These are phyloP conservation scores for Ashinkailepas kermadecensis DNA, from an alignment of 2,888 invertebrate species.

Conservation along the genomic window DNA sequence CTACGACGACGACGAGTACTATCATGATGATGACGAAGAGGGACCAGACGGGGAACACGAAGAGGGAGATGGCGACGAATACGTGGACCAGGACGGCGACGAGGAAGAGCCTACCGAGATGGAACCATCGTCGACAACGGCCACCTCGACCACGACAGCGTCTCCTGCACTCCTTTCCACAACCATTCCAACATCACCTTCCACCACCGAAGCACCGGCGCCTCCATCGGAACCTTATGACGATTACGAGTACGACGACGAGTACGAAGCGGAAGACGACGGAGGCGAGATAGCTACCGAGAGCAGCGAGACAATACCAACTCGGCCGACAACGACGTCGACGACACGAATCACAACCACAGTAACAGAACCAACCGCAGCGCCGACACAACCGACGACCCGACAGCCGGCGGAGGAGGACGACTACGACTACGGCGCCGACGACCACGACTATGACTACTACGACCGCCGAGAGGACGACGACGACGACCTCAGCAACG, in stretches of 20 bases:
- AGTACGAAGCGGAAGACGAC: background rate
- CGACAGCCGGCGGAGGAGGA: background rate
- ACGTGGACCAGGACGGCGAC: background rate
- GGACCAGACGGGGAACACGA: background rate
- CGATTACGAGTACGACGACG: background rate
- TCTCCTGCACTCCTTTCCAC: too few relatives aligned
- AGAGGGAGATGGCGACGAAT: background rate
- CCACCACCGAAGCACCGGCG: too few relatives aligned
- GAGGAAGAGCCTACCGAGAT: too few relatives aligned
- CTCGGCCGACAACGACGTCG: too few relatives aligned
- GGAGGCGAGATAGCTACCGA: background rate
- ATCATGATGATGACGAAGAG: background rate
- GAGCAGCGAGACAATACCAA: background rate
- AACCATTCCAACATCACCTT: too few relatives aligned
- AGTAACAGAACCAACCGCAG: too few relatives aligned
- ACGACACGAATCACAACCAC: background rate
- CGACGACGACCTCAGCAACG: background rate
- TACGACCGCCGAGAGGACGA: background rate
- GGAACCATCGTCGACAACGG: background rate
- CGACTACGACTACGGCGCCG: background rate
- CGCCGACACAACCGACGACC: too few relatives aligned
- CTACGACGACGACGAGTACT: background rate
- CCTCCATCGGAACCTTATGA: background rate
- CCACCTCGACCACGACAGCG: too few relatives aligned
- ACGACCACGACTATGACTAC: constrained; percentile 4